Evolutionary conservation across 2,113 vertebrate genomes (phyloP).

Genomic region (Falcunculus frontatus): DNA sequence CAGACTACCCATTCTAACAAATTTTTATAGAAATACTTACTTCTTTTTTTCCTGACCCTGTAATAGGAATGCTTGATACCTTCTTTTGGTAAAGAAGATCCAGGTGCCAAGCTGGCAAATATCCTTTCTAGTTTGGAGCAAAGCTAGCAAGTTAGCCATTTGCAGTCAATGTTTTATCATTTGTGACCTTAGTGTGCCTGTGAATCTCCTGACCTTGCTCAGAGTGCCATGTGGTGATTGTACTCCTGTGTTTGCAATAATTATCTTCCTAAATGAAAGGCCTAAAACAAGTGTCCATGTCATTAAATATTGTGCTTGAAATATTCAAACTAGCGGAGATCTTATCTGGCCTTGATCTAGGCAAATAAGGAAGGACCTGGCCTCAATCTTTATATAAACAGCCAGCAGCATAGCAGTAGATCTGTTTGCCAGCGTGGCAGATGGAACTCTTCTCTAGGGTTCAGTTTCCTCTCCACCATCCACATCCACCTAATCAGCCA

Average conservation of each 20-base stretch:
- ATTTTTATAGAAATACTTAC: background rate
- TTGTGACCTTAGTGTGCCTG: background rate
- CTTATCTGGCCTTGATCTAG: background rate
- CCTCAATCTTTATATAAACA: background rate
- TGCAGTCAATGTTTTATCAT: background rate
- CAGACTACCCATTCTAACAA: background rate
- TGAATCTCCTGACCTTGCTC: background rate
- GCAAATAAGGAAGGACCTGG: background rate
- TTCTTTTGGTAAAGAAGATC: background rate
- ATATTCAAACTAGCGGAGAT: background rate
- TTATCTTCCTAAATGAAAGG: constrained; percentile 17
- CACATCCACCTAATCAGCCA: background rate
- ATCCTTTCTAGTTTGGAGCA: background rate
- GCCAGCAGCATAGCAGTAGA: background rate
- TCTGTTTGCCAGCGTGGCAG: background rate
- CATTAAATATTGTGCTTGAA: background rate
- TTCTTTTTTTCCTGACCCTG: background rate
- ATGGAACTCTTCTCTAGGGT: background rate
- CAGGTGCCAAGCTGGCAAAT: background rate
- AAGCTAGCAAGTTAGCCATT: background rate
- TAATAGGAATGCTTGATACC: background rate
- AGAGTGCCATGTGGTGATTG: background rate
- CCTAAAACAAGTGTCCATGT: background rate
- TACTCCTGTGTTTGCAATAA: background rate
- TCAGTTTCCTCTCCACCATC: background rate